These are phyloP conservation scores for Meriones unguiculatus DNA, from an alignment of 2,113 vertebrate genomes.

Conservation along the genomic window DNA sequence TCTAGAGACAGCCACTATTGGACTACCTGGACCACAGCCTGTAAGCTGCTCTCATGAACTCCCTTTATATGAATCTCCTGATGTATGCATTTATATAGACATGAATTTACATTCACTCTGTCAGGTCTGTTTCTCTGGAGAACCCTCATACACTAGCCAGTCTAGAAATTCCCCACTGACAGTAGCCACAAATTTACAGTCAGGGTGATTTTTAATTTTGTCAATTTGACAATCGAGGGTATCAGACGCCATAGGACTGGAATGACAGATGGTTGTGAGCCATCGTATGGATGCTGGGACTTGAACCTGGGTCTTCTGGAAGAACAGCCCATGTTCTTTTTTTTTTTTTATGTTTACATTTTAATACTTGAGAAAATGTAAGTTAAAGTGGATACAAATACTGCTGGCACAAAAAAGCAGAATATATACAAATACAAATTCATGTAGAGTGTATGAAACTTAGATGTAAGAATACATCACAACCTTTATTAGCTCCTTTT, in stretches of 20 bases:
- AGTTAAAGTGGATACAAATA: conserved; percentile 67
- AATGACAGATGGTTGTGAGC: neutral
- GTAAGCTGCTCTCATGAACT: neutral
- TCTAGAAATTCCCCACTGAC: neutral
- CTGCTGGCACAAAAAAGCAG: neutral
- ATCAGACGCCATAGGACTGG: neutral
- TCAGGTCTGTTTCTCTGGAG: neutral
- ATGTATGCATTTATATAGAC: too few relatives aligned
- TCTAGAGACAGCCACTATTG: neutral
- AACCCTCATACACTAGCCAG: neutral
- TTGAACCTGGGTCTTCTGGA: neutral
- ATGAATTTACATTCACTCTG: neutral
- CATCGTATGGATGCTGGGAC: neutral
- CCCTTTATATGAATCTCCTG: too few relatives aligned
- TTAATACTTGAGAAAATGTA: conserved; percentile 75
- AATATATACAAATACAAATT: conserved; percentile 50
- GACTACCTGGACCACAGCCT: neutral
- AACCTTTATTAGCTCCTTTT: neutral
- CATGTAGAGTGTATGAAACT: neutral
- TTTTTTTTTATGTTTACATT: conserved; percentile 15
- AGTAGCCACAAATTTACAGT: neutral
- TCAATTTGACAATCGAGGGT: neutral
- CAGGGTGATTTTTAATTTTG: neutral
- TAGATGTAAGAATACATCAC: neutral
- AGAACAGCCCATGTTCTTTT: neutral